phyloP scores from a whole-genome alignment of 2,888 invertebrate species.

The Zygothrica quintamaculata region DNA sequence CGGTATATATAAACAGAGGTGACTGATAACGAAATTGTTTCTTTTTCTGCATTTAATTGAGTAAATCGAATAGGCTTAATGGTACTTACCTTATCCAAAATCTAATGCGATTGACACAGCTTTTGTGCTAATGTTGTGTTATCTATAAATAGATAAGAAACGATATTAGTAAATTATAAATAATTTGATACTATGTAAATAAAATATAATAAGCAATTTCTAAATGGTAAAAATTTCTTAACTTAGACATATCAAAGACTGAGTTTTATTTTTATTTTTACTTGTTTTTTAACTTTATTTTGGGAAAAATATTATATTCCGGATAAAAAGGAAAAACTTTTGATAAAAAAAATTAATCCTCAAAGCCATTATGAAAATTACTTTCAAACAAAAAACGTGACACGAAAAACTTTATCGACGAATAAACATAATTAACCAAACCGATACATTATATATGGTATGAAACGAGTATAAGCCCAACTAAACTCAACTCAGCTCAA shows the following conservation, averaged over 20 bases:
- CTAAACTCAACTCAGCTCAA: slow-evolving; percentile 23
- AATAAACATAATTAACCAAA: slow-evolving; percentile 59
- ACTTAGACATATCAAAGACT: too few relatives aligned
- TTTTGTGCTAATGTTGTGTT: slow-evolving; percentile 24
- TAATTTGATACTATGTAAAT: too few relatives aligned
- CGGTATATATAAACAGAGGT: too few relatives aligned
- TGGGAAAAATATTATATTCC: too few relatives aligned
- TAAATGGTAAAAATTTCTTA: too few relatives aligned
- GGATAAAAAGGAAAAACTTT: too few relatives aligned
- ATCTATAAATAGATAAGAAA: slow-evolving; percentile 46
- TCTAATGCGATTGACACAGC: slow-evolving; percentile 19
- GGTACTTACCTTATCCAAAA: slow-evolving; percentile 48
- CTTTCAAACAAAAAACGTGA: slow-evolving; percentile 59
- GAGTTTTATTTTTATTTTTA: too few relatives aligned
- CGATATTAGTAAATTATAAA: too few relatives aligned
- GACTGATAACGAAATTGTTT: neutral
- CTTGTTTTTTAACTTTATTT: too few relatives aligned
- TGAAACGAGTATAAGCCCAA: neutral
- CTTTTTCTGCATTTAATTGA: too few relatives aligned
- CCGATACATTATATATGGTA: slow-evolving; percentile 16
- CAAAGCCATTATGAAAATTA: slow-evolving; percentile 40
- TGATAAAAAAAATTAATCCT: too few relatives aligned
- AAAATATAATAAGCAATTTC: too few relatives aligned
- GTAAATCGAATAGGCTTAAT: neutral
- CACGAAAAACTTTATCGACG: slow-evolving; percentile 58